Conservation (phyloP, 2,888 invertebrate genomes). For the Perithous albicinctus region DNA sequence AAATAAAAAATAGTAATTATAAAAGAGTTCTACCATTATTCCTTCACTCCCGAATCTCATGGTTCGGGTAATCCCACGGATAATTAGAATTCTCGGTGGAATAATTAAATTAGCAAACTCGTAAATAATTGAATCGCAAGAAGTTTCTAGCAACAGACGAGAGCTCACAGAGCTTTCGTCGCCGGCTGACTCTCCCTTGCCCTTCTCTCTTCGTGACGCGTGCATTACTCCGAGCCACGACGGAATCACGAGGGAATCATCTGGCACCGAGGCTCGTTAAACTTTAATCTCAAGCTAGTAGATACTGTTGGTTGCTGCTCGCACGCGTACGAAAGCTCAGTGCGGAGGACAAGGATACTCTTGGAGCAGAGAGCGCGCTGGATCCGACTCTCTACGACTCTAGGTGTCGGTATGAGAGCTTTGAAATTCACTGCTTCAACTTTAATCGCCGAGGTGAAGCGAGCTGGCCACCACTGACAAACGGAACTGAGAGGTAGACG, state of each 20-base stretch:
- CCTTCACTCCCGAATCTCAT: neutral
- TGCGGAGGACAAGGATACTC: conserved; percentile 46
- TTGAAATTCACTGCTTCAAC: conserved; percentile 63
- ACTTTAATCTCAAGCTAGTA: conserved; percentile 61
- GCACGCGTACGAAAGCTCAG: conserved; percentile 33
- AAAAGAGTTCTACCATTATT: neutral
- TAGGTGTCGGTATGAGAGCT: conserved; percentile 43
- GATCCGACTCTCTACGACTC: conserved; percentile 16
- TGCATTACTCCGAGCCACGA: conserved; percentile 48
- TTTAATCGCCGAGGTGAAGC: conserved; percentile 50
- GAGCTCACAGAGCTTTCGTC: conserved; percentile 30
- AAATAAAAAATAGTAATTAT: neutral
- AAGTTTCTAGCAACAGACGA: conserved; percentile 31
- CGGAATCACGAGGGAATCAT: conserved; percentile 58
- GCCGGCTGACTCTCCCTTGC: conserved; percentile 29
- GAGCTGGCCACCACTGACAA: conserved; percentile 3
- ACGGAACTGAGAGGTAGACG: conserved; percentile 34
- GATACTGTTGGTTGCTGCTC: conserved; percentile 45
- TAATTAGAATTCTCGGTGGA: conserved; percentile 43
- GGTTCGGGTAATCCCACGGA: conserved; percentile 23
- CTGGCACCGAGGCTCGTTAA: conserved; percentile 60
- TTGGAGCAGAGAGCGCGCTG: conserved; percentile 25
- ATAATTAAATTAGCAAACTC: conserved; percentile 52
- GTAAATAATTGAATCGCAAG: conserved; percentile 54
- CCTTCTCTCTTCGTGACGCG: conserved; percentile 31